Conservation (phyloP, 2,797 vertebrate genomes). For the Rhyacichthys aspro region DNA sequence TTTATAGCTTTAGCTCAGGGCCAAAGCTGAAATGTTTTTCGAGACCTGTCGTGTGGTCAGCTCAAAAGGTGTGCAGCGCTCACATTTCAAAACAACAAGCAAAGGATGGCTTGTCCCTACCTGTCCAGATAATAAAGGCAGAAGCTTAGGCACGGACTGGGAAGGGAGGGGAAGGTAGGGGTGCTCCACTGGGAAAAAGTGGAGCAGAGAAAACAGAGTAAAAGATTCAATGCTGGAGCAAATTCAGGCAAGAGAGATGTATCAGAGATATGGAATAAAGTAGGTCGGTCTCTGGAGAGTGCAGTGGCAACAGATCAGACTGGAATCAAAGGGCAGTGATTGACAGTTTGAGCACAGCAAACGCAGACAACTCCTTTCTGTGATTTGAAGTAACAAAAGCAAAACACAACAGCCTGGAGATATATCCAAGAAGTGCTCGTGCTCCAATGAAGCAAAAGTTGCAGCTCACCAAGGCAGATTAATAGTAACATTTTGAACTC, state of each 20-base stretch:
- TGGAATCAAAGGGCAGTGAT: conserved; percentile 44
- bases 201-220: conserved; percentile 32
- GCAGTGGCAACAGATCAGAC: conserved; percentile 44
- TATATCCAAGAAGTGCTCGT: background rate
- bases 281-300: conserved; percentile 58
- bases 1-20: conserved; percentile 28
- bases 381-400: conserved; percentile 5
- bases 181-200: conserved; percentile 42
- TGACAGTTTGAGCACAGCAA: conserved; percentile 55
- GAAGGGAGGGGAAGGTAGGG: background rate
- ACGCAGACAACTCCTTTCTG: conserved; percentile 3
- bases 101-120: conserved; percentile 72
- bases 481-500: no score
- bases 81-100: conserved; percentile 80
- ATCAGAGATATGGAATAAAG: conserved; percentile 56
- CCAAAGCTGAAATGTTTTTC: conserved; percentile 16
- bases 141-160: background rate
- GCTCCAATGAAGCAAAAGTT: no score
- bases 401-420: conserved; percentile 4
- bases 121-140: conserved; percentile 74
- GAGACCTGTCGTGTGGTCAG: conserved; percentile 58
- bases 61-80: conserved; percentile 53
- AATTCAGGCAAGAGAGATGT: conserved; percentile 46
- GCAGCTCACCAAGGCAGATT: no score
- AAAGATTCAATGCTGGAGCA: conserved; percentile 33